Evolutionary conservation across 2,113 vertebrate genomes (phyloP).

Genomic region (Martes martes): DNA sequence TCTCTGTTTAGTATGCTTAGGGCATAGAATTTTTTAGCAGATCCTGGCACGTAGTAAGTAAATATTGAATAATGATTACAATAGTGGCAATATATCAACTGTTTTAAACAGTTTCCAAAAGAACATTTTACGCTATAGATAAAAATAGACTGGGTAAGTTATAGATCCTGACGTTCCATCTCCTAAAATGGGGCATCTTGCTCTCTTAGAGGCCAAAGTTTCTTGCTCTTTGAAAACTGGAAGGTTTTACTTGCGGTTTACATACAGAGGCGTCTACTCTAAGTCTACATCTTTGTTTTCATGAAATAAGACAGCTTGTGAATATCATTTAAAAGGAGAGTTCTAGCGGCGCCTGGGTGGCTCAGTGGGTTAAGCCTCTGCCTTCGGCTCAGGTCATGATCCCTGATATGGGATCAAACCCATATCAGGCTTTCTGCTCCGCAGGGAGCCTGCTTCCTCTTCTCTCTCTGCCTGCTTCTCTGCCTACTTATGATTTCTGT

Average conservation of each 20-base stretch:
- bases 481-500: no score
- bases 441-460: no score
- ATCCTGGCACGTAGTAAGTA: background rate
- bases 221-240: background rate
- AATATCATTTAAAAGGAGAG: background rate
- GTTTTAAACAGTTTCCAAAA: constrained; percentile 41
- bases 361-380: no score
- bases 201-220: background rate
- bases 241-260: background rate
- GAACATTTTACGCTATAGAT: background rate
- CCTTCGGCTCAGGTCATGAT: no score
- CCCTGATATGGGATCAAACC: no score
- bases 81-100: background rate
- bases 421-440: no score
- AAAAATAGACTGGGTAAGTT: constrained; percentile 9
- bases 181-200: background rate
- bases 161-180: background rate
- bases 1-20: constrained; percentile 46
- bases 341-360: no score
- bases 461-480: no score
- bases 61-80: constrained; percentile 47
- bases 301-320: background rate
- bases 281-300: background rate
- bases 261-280: background rate
- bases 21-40: background rate